Base-by-base conservation (phyloP, 2,797 vertebrate genomes). In the Astyanax mexicanus region DNA sequence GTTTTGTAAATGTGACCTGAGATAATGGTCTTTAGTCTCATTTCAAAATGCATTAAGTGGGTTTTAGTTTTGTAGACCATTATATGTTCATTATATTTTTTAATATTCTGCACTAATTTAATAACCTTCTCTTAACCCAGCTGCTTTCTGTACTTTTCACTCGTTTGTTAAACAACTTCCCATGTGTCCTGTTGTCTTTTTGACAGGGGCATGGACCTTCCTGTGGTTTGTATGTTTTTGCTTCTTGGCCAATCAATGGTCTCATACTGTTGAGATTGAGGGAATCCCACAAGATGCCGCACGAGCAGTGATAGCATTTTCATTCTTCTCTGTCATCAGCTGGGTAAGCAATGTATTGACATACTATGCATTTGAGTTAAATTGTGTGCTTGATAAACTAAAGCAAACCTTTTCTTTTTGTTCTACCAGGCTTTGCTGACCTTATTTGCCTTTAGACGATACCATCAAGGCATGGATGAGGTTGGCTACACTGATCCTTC, bases 191-290 rank as follows among this genome's bases (percentile, higher is more conserved):
- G n/a, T n/a, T 40, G 5, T 0, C 29, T 17, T 68, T 62, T 32
- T 42, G 3, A 0, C 79, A 98, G 97, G 72, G 19, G 71, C 83
- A 47, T 98, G 96, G 96, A 94, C 95, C 0, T 93, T 98, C 84
- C 90, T 99, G 54, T 99, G 97, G 97, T 98, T 98, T 25, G 73
- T 98, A 12, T 95, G 95, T 21, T 98, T 99, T 87, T 98, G 97
- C 77, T 84, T 97, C 77, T 84, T 99, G 75, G 91, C 95, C 89
- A 95, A 92, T 87, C 95, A 96, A 81, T 99, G 97, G 97, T 82
- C 91, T 5, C 87, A 92, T 0, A 78, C 0, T 0, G 0, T 0
- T 0, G 0, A 0, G 0, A 0, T 3, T 0, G 0, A 32, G 1
- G 0, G 0, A 0, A 0, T 90, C 0, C 64, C 77, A 0, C 81